Evolutionary conservation across 2,113 vertebrate species (phyloP).

Genomic region (Poecilia latipinna): DNA sequence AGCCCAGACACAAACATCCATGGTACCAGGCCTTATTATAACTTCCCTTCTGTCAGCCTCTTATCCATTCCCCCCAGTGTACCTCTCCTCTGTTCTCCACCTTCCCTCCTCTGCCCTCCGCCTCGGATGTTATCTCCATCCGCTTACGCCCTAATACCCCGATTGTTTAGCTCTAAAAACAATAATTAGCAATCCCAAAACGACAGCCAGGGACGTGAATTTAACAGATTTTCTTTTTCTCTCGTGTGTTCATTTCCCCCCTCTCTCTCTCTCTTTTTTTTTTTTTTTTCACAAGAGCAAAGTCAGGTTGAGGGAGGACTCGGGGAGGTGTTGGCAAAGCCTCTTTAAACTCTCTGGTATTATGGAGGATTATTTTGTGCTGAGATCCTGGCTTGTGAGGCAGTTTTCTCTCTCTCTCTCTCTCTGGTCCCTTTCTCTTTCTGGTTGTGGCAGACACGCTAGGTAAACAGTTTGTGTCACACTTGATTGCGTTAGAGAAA

Average conservation of each 20-base stretch:
- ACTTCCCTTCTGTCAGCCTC: constrained; percentile 69
- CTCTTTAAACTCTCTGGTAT: constrained; percentile 82
- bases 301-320: constrained; percentile 53
- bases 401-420: constrained; percentile 32
- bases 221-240: constrained; percentile 71
- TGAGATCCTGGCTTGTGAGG: constrained; percentile 75
- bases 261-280: constrained; percentile 56
- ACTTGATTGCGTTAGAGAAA: constrained; percentile 84
- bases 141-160: constrained; percentile 78
- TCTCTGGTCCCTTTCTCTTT: constrained; percentile 64
- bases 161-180: constrained; percentile 82
- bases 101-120: constrained; percentile 44
- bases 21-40: constrained; percentile 68
- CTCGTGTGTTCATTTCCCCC: neutral
- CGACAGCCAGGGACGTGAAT: constrained; percentile 71
- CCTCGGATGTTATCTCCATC: constrained; percentile 79
- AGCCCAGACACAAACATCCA: constrained; percentile 43
- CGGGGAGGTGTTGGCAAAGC: constrained; percentile 78
- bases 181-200: constrained; percentile 82
- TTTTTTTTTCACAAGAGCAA: constrained; percentile 69
- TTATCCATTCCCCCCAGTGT: constrained; percentile 59
- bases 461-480: constrained; percentile 85
- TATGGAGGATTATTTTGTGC: constrained; percentile 82
- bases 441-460: constrained; percentile 78
- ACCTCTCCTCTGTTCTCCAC: constrained; percentile 32